Evolutionary conservation across 1,140 invertebrate genomes (phyloP).

Genomic region (Bicyclus anynana): DNA sequence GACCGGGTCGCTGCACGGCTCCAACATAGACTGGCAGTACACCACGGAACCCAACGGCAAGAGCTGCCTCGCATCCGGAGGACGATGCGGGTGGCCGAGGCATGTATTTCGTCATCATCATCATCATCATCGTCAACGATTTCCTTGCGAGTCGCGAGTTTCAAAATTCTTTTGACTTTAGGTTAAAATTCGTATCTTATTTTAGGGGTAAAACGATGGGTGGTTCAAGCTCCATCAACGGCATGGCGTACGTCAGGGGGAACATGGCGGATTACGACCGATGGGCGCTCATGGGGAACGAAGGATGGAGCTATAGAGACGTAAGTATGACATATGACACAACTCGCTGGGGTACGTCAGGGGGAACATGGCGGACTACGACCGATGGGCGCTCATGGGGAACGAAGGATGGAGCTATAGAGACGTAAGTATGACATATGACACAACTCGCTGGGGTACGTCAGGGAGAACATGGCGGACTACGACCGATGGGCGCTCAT

Average conservation of each 20-base stretch:
- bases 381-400: too few relatives aligned
- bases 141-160: too few relatives aligned
- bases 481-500: too few relatives aligned
- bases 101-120: conserved; percentile 17
- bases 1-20: conserved; percentile 70
- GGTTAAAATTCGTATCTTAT: neutral
- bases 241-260: conserved; percentile 88
- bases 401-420: too few relatives aligned
- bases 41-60: conserved; percentile 76
- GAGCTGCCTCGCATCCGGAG: conserved; percentile 57
- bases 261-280: conserved; percentile 85
- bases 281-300: conserved; percentile 81
- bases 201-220: conserved; percentile 80
- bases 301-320: conserved; percentile 53
- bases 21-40: conserved; percentile 82
- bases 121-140: too few relatives aligned
- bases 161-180: too few relatives aligned
- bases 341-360: too few relatives aligned
- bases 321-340: too few relatives aligned
- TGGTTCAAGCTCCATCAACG: conserved; percentile 86
- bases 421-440: too few relatives aligned
- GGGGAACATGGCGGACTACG: too few relatives aligned
- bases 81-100: conserved; percentile 81
- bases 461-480: too few relatives aligned
- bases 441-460: too few relatives aligned